phyloP scores from a whole-genome alignment of 1,140 invertebrate species.

The Drosophila funebris region DNA sequence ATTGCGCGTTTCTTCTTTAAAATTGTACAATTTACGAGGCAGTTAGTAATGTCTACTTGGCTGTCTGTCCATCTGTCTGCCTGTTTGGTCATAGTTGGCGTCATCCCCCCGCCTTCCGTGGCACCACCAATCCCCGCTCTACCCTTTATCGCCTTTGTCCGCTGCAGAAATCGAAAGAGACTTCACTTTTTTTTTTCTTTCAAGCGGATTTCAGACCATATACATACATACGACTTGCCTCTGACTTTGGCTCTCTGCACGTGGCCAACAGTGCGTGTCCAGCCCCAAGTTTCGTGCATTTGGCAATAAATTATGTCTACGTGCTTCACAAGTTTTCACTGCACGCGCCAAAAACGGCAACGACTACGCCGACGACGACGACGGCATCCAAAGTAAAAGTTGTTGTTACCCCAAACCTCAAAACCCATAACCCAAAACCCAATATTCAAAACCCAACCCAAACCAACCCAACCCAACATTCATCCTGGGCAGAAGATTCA shows the following conservation, averaged over 20 bases:
- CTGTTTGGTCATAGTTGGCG: constrained; percentile 6
- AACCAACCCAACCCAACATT: neutral
- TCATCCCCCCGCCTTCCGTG: neutral
- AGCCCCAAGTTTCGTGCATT: constrained; percentile 31
- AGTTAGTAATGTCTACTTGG: neutral
- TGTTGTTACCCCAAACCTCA: neutral
- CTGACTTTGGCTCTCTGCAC: constrained; percentile 1
- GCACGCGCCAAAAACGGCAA: constrained; percentile 16
- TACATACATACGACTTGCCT: neutral
- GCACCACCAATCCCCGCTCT: too few species aligned
- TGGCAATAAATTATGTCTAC: constrained; percentile 43
- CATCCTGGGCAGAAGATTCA: neutral
- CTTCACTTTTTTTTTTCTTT: constrained; percentile 9
- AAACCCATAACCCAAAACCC: too few species aligned
- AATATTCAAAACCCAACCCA: too few species aligned
- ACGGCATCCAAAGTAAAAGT: neutral
- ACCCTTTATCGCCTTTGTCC: neutral
- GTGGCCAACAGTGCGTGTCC: constrained; percentile 36
- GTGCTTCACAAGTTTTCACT: constrained; percentile 39
- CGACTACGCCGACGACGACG: neutral
- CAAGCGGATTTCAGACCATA: constrained; percentile 8
- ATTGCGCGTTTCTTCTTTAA: constrained; percentile 16
- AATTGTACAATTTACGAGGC: constrained; percentile 25
- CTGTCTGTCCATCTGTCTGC: constrained; percentile 84
- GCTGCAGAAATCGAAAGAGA: constrained; percentile 10